Evolutionary conservation across 2,888 invertebrate genomes (phyloP).

Genomic region (Myathropa florea): DNA sequence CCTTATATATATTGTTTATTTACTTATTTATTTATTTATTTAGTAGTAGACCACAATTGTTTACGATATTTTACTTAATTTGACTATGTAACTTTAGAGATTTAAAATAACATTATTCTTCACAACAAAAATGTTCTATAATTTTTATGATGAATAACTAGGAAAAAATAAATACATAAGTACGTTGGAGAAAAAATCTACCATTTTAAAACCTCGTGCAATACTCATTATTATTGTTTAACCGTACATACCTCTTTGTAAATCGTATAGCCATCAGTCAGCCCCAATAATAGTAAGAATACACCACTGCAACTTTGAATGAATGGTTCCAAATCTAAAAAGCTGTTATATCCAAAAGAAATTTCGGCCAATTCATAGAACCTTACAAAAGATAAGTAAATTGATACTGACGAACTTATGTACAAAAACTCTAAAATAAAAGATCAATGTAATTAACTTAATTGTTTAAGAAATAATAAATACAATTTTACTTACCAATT

Average conservation of each 20-base stretch:
- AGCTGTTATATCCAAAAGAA: constrained; percentile 73
- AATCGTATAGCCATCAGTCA: constrained; percentile 77
- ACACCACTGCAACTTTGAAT: constrained; percentile 72
- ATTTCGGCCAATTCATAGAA: constrained; percentile 77
- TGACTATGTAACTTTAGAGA: too few relatives aligned
- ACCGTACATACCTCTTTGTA: constrained; percentile 78
- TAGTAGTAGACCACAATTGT: too few relatives aligned
- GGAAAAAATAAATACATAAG: too few relatives aligned
- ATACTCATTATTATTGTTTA: too few relatives aligned
- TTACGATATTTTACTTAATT: too few relatives aligned
- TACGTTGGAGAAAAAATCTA: too few relatives aligned
- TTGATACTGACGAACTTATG: constrained; percentile 73
- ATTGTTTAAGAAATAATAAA: not conserved
- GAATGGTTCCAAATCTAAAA: constrained; percentile 76
- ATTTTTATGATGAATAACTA: too few relatives aligned
- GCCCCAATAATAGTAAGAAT: constrained; percentile 73
- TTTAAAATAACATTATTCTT: too few relatives aligned
- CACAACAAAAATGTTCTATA: too few relatives aligned
- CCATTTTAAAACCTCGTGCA: too few relatives aligned
- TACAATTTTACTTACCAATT: constrained; percentile 75
- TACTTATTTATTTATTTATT: too few relatives aligned
- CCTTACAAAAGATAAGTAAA: constrained; percentile 75
- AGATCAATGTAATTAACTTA: not conserved
- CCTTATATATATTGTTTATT: too few relatives aligned
- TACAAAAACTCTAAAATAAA: constrained; percentile 76